A percentile compares a stretch with the other conserved stretches of the same genome.
Conservation (phyloP, 2,113 vertebrate species). For the Perca schrenkii region DNA sequence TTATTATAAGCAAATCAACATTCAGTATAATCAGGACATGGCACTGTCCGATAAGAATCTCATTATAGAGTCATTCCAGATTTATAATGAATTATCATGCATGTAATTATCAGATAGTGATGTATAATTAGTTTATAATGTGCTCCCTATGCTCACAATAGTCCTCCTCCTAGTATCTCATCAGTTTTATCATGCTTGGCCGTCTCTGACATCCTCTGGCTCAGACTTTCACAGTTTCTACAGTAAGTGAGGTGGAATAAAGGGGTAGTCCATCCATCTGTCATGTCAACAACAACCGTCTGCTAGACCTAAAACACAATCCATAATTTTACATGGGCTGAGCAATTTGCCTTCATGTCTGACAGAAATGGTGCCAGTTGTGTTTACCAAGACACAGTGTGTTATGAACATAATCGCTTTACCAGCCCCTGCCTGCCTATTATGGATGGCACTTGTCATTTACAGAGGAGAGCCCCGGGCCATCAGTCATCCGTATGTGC, state of each 20-base stretch:
- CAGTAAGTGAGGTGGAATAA: slow-evolving; percentile 75
- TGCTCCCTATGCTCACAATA: slow-evolving; percentile 54
- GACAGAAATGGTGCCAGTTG: slow-evolving; percentile 75
- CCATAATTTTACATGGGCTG: slow-evolving; percentile 57
- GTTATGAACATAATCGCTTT: slow-evolving; percentile 82
- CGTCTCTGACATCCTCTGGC: slow-evolving; percentile 59
- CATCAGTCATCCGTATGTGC: slow-evolving; percentile 68
- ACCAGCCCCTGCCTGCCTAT: slow-evolving; percentile 72
- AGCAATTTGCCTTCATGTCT: slow-evolving; percentile 60
- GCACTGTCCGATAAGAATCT: slow-evolving; percentile 62
- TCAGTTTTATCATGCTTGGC: slow-evolving; percentile 64
- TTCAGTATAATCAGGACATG: slow-evolving; percentile 61
- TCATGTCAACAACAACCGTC: slow-evolving; percentile 33
- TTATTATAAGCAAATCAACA: slow-evolving; percentile 54
- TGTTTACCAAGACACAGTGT: slow-evolving; percentile 77
- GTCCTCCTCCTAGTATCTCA: slow-evolving; percentile 66
- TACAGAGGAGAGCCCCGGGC: slow-evolving; percentile 72
- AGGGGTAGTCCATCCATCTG: slow-evolving; percentile 63
- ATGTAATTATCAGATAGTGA: slow-evolving; percentile 65
- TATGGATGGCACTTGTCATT: slow-evolving; percentile 84
- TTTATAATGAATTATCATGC: slow-evolving; percentile 75
- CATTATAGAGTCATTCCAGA: slow-evolving; percentile 60
- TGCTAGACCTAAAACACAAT: slow-evolving; percentile 55
- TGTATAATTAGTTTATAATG: slow-evolving; percentile 70
- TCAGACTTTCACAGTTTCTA: slow-evolving; percentile 48